These are phyloP conservation scores for Limnodromus scolopaceus DNA, from an alignment of 2,797 vertebrate species.

Conservation along the genomic window DNA sequence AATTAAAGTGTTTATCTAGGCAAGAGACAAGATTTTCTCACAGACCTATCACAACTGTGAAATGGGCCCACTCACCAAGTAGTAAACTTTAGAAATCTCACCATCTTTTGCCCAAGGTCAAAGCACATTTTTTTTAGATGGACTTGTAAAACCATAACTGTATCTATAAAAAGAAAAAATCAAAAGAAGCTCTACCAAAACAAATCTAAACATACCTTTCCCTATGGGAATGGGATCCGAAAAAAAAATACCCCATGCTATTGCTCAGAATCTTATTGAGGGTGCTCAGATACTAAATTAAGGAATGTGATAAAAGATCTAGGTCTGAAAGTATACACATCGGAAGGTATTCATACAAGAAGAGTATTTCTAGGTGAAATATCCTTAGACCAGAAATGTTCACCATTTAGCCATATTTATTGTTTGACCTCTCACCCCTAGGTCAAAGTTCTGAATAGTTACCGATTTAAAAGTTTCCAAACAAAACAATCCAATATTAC, in stretches of 20 bases:
- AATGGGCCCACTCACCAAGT: not conserved
- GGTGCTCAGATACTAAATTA: not conserved
- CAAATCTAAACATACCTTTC: not conserved
- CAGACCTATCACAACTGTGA: conserved; percentile 13
- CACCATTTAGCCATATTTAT: conserved; percentile 50
- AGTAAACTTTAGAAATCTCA: conserved; percentile 19
- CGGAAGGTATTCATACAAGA: not conserved
- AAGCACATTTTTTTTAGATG: not conserved
- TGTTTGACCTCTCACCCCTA: conserved; percentile 47
- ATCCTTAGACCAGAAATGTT: not conserved
- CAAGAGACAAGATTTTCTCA: conserved; percentile 11
- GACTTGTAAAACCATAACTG: not conserved
- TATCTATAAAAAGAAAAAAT: not conserved
- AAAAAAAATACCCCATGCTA: not conserved
- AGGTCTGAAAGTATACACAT: not conserved
- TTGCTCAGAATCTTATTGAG: not conserved
- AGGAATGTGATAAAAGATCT: not conserved
- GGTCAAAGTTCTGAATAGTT: conserved; percentile 51
- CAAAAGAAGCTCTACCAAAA: not conserved
- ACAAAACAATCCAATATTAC: conserved; percentile 6
- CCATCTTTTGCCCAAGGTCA: not conserved
- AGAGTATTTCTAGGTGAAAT: not conserved
- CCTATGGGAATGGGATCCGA: not conserved
- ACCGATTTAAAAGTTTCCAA: conserved; percentile 22
- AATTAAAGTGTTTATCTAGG: conserved; percentile 13